phyloP scores from a whole-genome alignment of 2,797 vertebrate species.

The Nasua narica region DNA sequence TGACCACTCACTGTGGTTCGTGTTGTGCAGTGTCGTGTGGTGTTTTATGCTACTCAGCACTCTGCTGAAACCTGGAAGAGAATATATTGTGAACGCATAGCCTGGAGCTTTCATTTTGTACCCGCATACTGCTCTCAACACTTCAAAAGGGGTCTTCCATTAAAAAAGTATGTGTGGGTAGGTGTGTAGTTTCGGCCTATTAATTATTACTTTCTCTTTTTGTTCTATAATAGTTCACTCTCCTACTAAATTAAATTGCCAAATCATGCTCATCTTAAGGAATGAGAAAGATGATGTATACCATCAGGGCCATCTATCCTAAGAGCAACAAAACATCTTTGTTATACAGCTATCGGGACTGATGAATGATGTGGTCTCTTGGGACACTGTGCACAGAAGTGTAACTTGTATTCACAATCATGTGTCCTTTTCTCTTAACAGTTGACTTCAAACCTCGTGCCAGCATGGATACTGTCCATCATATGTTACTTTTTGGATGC shows the following conservation, averaged over 20 bases:
- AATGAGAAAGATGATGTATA: background rate
- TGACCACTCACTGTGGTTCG: background rate
- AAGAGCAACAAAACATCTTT: background rate
- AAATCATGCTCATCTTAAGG: background rate
- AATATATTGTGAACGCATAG: background rate
- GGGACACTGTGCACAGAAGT: background rate
- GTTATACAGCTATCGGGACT: background rate
- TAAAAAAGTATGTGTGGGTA: background rate
- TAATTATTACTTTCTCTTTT: background rate
- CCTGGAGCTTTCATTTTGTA: background rate
- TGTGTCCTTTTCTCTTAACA: constrained; percentile 80
- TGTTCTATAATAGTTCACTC: constrained; percentile 1
- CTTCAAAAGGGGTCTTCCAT: background rate
- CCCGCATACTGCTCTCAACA: background rate
- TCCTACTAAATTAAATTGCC: background rate
- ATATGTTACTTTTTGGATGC: constrained; percentile 97
- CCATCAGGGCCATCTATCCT: background rate
- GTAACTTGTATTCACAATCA: background rate
- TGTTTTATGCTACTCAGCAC: background rate
- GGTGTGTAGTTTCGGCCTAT: background rate
- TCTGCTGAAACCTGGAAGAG: background rate
- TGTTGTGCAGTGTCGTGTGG: background rate
- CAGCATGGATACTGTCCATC: constrained; percentile 96
- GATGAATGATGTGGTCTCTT: background rate
- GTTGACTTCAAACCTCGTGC: constrained; percentile 97